These are phyloP conservation scores for Notarius lentiginosus DNA, from an alignment of 2,113 vertebrate genomes.

Conservation along the genomic window DNA sequence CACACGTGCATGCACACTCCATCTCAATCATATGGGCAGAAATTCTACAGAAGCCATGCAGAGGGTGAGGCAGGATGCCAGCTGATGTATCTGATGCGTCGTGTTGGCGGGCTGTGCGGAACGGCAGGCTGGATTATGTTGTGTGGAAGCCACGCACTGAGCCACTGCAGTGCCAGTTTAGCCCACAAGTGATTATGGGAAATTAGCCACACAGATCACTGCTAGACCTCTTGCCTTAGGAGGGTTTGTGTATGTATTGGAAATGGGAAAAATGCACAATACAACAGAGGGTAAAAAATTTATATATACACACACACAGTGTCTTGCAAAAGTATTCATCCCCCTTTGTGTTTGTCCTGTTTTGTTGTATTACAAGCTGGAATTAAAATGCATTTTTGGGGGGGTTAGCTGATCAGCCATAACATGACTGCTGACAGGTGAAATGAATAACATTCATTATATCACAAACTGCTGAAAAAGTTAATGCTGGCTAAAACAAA, in stretches of 20 bases:
- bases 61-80: conserved; percentile 58
- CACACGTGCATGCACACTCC: conserved; percentile 9
- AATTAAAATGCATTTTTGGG: too few relatives aligned
- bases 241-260: conserved; percentile 31
- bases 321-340: too few relatives aligned
- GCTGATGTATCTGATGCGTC: conserved; percentile 65
- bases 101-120: conserved; percentile 47
- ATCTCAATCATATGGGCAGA: conserved; percentile 43
- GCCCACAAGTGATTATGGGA: conserved; percentile 18
- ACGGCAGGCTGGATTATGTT: conserved; percentile 63
- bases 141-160: conserved; percentile 57
- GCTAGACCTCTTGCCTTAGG: conserved; percentile 22
- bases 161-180: not conserved
- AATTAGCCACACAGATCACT: conserved; percentile 24
- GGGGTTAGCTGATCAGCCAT: too few relatives aligned
- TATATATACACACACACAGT: too few relatives aligned
- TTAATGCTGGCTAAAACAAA: too few relatives aligned
- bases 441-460: too few relatives aligned
- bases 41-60: conserved; percentile 45
- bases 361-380: too few relatives aligned
- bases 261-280: not conserved
- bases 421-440: too few relatives aligned
- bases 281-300: too few relatives aligned
- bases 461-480: too few relatives aligned
- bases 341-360: too few relatives aligned